Evolutionary conservation across 2,888 invertebrate genomes (phyloP), one percentile per base, ranked within the genome.

Genomic region (Miltochrista miniata): DNA sequence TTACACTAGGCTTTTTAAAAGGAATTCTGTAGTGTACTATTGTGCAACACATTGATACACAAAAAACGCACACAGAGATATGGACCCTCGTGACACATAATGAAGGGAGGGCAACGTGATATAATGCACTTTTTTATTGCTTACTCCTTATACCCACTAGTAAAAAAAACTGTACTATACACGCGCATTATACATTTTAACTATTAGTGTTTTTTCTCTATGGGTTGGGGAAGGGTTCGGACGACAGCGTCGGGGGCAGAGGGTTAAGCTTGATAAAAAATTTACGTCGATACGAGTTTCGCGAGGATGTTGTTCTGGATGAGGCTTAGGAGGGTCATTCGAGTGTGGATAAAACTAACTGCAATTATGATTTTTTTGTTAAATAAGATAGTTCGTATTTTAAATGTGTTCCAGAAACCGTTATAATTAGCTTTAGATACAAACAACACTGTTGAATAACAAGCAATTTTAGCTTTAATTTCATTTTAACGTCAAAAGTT

Each of bases 71-170:
- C 83, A 79, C 83, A 77, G 68, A 68, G 61, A 62, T 61, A 54
- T 52, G 65, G 74, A 80, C 88, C 90, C 90, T 81, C 79, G 74
- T 79, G 81, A 79, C 85, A 80, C 76, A 78, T 87, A 87, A 89
- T 85, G 86, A 87, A 83, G 85, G 89, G 88, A 85, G 89, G 87
- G 85, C 78, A 82, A 77, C 70, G 82, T 89, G 90, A 90, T 91
- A 90, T 90, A 91, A 90, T 90, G 91, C 90, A 88, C 83, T 90
- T 91, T 91, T 91, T 91, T 91, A 90, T 90, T 89, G 87, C 90
- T 81, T 77, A 78, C 87, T 90, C 83, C 86, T 87, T 83, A 83
- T 86, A 89, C 88, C 87, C 90, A 88, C 87, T 87, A 84, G 82
- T 76, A 86, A 89, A 88, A 87, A 84, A 87, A 85, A 84, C 78